Conservation (phyloP, 2,113 vertebrate genomes). For the Bostrychus sinensis region DNA sequence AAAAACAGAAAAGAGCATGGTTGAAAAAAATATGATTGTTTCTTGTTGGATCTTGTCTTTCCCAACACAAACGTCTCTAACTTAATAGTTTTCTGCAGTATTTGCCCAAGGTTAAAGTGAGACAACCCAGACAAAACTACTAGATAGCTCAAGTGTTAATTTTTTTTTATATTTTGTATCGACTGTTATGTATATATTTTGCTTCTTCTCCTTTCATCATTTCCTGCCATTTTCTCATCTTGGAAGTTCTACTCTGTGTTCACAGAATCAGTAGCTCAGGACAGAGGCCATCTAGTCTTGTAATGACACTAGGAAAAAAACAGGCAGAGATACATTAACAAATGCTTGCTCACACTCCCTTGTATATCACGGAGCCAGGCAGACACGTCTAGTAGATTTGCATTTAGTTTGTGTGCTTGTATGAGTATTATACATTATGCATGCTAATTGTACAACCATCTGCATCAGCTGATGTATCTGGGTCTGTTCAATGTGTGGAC, state of each 20-base stretch:
- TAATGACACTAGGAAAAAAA: constrained; percentile 56
- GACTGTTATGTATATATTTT: constrained; percentile 12
- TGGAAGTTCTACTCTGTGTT: constrained; percentile 51
- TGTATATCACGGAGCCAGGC: constrained; percentile 27
- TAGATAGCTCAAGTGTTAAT: neutral
- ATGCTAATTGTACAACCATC: constrained; percentile 47
- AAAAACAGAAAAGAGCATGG: constrained; percentile 8
- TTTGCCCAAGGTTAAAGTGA: no score
- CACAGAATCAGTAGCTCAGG: constrained; percentile 67
- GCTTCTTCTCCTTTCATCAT: constrained; percentile 13
- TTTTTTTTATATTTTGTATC: neutral
- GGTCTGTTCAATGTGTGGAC: constrained; percentile 41
- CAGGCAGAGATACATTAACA: constrained; percentile 52
- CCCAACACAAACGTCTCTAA: constrained; percentile 37
- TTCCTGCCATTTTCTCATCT: constrained; percentile 30
- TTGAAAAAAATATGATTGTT: constrained; percentile 52
- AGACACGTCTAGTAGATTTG: constrained; percentile 23
- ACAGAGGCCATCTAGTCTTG: constrained; percentile 49
- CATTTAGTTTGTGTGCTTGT: constrained; percentile 42
- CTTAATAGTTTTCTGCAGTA: no score
- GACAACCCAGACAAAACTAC: neutral
- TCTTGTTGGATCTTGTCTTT: constrained; percentile 26
- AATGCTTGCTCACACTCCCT: constrained; percentile 55
- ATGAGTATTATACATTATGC: constrained; percentile 59
- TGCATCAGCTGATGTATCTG: constrained; percentile 54